Evolutionary conservation across 2,113 vertebrate species (phyloP).

Genomic region (Dicerorhinus sumatrensis): DNA sequence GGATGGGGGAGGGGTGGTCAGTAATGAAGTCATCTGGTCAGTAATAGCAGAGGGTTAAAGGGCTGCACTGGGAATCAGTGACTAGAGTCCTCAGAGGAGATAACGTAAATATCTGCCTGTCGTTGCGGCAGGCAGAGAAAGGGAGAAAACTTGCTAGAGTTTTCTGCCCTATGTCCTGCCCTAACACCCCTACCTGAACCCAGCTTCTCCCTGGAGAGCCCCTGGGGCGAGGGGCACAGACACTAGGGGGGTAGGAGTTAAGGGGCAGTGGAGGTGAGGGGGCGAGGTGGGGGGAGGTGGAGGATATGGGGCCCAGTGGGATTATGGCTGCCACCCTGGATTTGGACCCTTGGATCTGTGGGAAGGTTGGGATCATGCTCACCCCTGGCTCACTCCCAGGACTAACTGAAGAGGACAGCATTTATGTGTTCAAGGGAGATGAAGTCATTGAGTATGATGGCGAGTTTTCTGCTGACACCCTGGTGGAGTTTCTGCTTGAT

Average conservation of each 20-base stretch:
- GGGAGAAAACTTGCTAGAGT: background rate
- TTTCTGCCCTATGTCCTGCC: background rate
- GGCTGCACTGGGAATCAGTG: background rate
- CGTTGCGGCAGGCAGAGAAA: background rate
- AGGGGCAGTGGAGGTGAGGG: background rate
- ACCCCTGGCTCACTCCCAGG: slow-evolving; percentile 82
- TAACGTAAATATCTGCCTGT: background rate
- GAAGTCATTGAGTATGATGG: slow-evolving; percentile 96
- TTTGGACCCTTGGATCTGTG: background rate
- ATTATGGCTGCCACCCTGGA: background rate
- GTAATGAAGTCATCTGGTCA: slow-evolving; percentile 45
- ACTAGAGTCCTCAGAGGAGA: background rate
- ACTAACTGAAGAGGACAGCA: slow-evolving; percentile 92
- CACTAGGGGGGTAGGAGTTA: background rate
- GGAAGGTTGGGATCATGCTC: background rate
- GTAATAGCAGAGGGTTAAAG: slow-evolving; percentile 33
- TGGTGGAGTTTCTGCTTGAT: slow-evolving; percentile 95
- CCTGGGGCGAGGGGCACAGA: background rate
- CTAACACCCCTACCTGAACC: background rate
- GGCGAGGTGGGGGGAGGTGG: background rate
- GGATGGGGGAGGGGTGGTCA: slow-evolving; percentile 7
- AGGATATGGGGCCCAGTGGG: background rate
- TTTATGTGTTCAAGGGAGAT: slow-evolving; percentile 94
- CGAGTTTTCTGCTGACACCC: slow-evolving; percentile 92
- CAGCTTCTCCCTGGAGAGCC: background rate